Conservation (phyloP, 2,113 vertebrate genomes). For the Speoplatyrhinus poulsoni region DNA sequence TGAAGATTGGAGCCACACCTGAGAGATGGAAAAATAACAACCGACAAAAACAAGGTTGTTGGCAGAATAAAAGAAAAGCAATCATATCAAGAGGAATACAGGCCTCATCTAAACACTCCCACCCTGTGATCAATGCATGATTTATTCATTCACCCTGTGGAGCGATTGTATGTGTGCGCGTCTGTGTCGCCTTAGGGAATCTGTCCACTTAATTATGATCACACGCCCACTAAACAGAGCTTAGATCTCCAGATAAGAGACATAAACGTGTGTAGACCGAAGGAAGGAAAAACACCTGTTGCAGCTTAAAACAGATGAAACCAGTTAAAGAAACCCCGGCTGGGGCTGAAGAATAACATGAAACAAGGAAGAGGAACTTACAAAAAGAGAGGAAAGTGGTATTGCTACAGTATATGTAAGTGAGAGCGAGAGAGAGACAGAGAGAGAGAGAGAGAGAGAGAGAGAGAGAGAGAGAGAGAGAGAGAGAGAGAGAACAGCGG, state of each 20-base stretch:
- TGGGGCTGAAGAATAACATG: no score
- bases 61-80: not conserved
- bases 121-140: conserved; percentile 33
- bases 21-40: conserved; percentile 13
- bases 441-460: not conserved
- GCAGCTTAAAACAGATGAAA: no score
- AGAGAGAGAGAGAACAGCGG: not conserved
- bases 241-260: conserved; percentile 14
- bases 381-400: not conserved
- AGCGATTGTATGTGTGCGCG: conserved; percentile 1
- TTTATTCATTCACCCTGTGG: conserved; percentile 35
- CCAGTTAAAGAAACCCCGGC: no score
- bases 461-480: not conserved
- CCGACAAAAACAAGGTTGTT: not conserved
- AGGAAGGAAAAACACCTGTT: not conserved
- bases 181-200: conserved; percentile 25
- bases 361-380: no score
- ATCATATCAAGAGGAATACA: conserved; percentile 9
- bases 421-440: not conserved
- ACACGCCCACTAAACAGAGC: conserved; percentile 27
- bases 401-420: not conserved
- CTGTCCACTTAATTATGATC: conserved; percentile 34
- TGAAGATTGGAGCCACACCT: conserved; percentile 87
- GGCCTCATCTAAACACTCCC: conserved; percentile 32
- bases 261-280: no score